Evolutionary conservation across 2,113 vertebrate genomes (phyloP), one percentile per base, ranked within the genome.

Genomic region (Progne subis): DNA sequence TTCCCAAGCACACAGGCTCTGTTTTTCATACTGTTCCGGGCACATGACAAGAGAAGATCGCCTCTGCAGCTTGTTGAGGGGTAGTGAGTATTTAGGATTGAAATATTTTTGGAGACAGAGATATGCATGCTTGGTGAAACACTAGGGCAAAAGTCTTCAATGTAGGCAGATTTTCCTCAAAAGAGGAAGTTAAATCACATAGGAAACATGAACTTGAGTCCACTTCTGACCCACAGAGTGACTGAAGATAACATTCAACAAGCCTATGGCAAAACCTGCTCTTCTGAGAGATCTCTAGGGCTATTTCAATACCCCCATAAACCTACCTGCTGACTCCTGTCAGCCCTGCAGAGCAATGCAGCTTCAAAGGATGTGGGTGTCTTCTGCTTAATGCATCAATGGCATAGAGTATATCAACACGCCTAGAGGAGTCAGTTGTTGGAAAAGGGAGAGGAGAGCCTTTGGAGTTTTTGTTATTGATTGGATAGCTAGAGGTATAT

Each of bases 131-230:
- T 75, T 65, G 19, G 18, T 86, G 46, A 95, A 90, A 94, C 16
- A 67, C 47, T 52, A 76, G 86, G 63, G 67, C 72, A 95, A 94
- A 90, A 92, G 56, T 82, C 67, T 93, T 95, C 77, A 43, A 15
- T 12, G 77, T 59, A 87, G 74, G 92, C 91, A 94, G 52, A 92
- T 95, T 90, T 94, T 82, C 57, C 68, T 74, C 1, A 2, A 83
- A 96, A 79, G 57, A 69, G 84, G 96, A 97, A 96, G 83, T 63
- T 60, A 83, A 81, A 82, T 69, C 18, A 56, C 15, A 20, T 44
- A 77, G 12, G 44, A 93, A 90, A 70, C 43, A 41, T 17, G 78
- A 96, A 91, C 91, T 92, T 18, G 50, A 77, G 67, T 61, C 39
- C 3, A 1, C 60, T 90, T 82, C 37, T 83, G 44, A 53, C 59